Conservation (phyloP, 1,140 invertebrate species). For the Microplitis mediator region DNA sequence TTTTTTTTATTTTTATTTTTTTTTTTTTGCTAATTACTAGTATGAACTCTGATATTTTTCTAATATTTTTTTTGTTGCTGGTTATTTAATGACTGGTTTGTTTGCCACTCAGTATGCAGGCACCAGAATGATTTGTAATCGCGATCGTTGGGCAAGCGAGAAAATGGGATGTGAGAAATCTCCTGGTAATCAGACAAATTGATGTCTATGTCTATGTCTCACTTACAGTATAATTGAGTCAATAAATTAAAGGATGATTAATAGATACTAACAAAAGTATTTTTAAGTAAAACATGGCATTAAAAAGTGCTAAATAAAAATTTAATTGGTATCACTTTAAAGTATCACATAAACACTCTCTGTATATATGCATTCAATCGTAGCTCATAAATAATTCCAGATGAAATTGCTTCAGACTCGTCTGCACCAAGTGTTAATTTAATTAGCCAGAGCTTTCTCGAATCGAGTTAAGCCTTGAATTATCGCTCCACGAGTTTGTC, state of each 20-base stretch:
- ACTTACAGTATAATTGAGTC: conserved; percentile 40
- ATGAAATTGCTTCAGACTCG: conserved; percentile 36
- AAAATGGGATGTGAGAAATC: neutral
- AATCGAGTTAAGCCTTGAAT: conserved; percentile 9
- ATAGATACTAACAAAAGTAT: too few species aligned
- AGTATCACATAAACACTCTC: neutral
- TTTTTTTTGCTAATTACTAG: too few species aligned
- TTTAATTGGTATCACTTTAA: neutral
- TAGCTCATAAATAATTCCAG: conserved; percentile 42
- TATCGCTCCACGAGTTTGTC: conserved; percentile 1
- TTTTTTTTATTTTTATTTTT: too few species aligned
- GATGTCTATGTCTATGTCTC: conserved; percentile 39
- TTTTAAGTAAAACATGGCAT: too few species aligned
- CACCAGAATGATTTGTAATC: too few species aligned
- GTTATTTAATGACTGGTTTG: too few species aligned
- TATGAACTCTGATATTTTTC: too few species aligned
- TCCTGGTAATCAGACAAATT: conserved; percentile 27
- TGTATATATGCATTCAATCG: conserved; percentile 26
- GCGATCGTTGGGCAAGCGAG: too few species aligned
- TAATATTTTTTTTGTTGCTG: too few species aligned
- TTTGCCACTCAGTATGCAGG: too few species aligned
- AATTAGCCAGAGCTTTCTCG: conserved; percentile 32
- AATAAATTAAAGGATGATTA: conserved; percentile 7
- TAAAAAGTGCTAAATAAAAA: too few species aligned
- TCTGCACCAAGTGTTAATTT: conserved; percentile 41